Evolutionary conservation across 2,888 invertebrate genomes (phyloP).

Genomic region (Drosophila dives): DNA sequence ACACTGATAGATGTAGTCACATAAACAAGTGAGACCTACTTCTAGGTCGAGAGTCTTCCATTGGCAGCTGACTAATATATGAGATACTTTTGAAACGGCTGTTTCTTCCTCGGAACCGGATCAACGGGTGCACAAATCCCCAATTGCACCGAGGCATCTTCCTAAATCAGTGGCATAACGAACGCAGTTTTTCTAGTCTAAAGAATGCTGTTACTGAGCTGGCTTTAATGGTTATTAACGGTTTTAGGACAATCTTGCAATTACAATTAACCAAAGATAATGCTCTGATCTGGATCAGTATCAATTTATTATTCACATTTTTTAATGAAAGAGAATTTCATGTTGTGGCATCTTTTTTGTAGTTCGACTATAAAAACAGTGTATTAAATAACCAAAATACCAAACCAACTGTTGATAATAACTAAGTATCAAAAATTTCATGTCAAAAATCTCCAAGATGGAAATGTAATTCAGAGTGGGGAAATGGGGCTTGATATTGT

Average conservation of each 20-base stretch:
- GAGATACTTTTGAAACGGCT: neutral
- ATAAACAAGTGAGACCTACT: constrained; percentile 13
- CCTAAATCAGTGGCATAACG: constrained; percentile 8
- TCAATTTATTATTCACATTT: neutral
- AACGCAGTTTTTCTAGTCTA: neutral
- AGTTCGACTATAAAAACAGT: neutral
- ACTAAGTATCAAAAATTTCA: neutral
- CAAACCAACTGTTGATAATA: neutral
- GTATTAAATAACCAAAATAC: neutral
- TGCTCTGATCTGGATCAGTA: neutral
- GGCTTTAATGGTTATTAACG: neutral
- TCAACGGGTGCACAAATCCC: constrained; percentile 4
- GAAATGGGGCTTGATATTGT: neutral
- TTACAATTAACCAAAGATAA: neutral
- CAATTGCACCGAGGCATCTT: neutral
- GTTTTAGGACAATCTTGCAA: neutral
- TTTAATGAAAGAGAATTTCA: neutral
- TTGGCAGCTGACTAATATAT: constrained; percentile 3
- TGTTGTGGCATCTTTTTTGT: neutral
- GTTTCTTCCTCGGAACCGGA: neutral
- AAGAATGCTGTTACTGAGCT: neutral
- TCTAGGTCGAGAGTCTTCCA: neutral
- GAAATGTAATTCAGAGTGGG: neutral
- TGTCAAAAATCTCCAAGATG: neutral
- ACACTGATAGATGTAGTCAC: constrained; percentile 16